A percentile compares a stretch with the other conserved stretches of the same genome.
These are phyloP conservation scores for Troides helena DNA, from an alignment of 2,888 invertebrate species.

Conservation along the genomic window DNA sequence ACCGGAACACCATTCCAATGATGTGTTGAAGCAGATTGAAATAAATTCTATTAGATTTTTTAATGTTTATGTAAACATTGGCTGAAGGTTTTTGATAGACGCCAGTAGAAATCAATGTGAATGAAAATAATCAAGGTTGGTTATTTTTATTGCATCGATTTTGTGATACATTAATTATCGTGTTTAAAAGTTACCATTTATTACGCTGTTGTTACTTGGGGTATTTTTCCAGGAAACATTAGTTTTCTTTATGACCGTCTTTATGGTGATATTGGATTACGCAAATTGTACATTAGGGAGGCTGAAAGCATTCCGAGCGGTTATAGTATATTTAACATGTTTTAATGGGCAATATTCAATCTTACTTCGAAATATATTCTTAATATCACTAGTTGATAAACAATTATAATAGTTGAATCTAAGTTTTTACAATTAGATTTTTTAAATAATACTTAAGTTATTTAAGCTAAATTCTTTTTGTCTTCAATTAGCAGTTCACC, in stretches of 20 bases:
- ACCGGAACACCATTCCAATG: too few relatives aligned
- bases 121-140: not conserved
- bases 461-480: not conserved
- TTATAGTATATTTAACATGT: slow-evolving; percentile 18
- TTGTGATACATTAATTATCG: not conserved
- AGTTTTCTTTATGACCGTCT: slow-evolving; percentile 26
- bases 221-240: slow-evolving; percentile 20
- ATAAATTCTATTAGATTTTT: too few relatives aligned
- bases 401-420: not conserved
- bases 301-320: slow-evolving; percentile 21
- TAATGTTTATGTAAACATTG: too few relatives aligned
- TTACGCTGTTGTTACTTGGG: not conserved
- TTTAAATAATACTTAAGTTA: not conserved
- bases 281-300: slow-evolving; percentile 26
- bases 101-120: not conserved
- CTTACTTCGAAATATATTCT: slow-evolving; percentile 8
- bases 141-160: not conserved
- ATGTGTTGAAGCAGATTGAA: too few relatives aligned
- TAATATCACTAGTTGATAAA: slow-evolving; percentile 3
- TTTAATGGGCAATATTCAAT: slow-evolving; percentile 20
- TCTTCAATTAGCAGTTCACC: not conserved
- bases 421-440: not conserved
- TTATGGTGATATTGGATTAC: slow-evolving; percentile 25
- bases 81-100: not conserved
- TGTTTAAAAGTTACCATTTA: not conserved